Conservation (phyloP, 1,140 invertebrate species). For the Zaprionus kolodkinae region DNA sequence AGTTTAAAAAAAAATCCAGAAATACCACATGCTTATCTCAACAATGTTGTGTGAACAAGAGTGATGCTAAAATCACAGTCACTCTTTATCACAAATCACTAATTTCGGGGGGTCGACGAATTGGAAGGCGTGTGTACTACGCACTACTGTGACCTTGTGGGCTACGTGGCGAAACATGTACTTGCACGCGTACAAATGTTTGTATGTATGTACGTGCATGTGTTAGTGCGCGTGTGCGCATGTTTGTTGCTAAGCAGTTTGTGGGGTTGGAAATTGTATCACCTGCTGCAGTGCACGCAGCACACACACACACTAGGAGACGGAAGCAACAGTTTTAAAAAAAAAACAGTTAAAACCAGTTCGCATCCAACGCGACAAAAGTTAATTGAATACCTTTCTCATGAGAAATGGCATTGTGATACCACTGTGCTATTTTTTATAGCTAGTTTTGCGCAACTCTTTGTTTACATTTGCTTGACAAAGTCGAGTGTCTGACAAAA, state of each 20-base stretch:
- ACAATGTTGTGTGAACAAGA: neutral
- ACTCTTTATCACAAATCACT: slow-evolving; percentile 26
- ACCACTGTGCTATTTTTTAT: slow-evolving; percentile 18
- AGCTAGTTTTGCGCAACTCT: slow-evolving; percentile 50
- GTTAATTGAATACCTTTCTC: slow-evolving; percentile 12
- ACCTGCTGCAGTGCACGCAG: slow-evolving; percentile 29
- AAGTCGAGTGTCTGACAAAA: slow-evolving; percentile 9
- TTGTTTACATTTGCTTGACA: slow-evolving; percentile 49
- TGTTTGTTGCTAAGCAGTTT: slow-evolving; percentile 36
- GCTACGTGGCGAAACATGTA: slow-evolving; percentile 30
- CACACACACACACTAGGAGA: neutral
- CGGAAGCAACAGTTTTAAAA: slow-evolving; percentile 29
- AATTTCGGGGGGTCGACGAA: slow-evolving; percentile 17
- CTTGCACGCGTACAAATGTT: neutral
- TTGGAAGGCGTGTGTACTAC: slow-evolving; percentile 36
- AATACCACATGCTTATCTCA: neutral
- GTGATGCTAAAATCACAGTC: slow-evolving; percentile 7
- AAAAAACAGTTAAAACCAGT: neutral
- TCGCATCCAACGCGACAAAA: neutral
- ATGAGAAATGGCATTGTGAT: slow-evolving; percentile 29
- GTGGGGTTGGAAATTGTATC: slow-evolving; percentile 22
- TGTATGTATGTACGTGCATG: neutral
- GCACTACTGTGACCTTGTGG: slow-evolving; percentile 60
- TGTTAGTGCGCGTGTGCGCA: neutral
- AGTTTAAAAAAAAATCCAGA: neutral